phyloP scores from a whole-genome alignment of 2,888 invertebrate species.

The Chalcis sispes region DNA sequence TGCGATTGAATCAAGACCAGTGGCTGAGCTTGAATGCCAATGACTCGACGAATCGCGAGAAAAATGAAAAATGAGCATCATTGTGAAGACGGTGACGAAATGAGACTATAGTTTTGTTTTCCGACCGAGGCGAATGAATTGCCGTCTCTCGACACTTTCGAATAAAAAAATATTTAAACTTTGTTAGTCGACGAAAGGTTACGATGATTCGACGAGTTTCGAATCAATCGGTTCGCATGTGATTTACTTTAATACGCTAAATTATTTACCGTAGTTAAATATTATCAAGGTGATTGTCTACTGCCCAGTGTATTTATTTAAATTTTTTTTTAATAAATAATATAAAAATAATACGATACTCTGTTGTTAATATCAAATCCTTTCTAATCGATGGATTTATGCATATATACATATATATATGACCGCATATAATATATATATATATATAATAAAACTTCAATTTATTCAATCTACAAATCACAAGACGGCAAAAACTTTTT shows the following conservation, averaged over 20 bases:
- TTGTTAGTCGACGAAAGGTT: conserved; percentile 2
- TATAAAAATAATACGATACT: neutral
- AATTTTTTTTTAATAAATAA: conserved; percentile 47
- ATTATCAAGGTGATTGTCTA: conserved; percentile 49
- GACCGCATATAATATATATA: neutral
- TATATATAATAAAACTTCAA: neutral
- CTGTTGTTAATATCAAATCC: neutral
- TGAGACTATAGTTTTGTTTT: conserved; percentile 18
- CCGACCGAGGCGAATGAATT: neutral
- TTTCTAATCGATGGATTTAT: neutral
- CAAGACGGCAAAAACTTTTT: too few species aligned
- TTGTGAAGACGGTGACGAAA: conserved; percentile 37
- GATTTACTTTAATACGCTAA: conserved; percentile 40
- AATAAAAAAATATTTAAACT: conserved; percentile 15
- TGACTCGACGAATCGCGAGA: conserved; percentile 41
- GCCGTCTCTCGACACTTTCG: neutral
- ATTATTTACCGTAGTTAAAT: conserved; percentile 33
- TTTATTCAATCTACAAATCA: too few species aligned
- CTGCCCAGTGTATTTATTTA: conserved; percentile 46
- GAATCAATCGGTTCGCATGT: conserved; percentile 42
- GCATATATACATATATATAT: too few species aligned
- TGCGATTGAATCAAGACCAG: conserved; percentile 34
- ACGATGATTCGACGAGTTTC: conserved; percentile 44
- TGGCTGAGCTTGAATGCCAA: conserved; percentile 49
- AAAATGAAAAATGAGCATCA: conserved; percentile 51